These are phyloP conservation scores for Microctonus hyperodae DNA, from an alignment of 2,888 invertebrate species.

Conservation along the genomic window DNA sequence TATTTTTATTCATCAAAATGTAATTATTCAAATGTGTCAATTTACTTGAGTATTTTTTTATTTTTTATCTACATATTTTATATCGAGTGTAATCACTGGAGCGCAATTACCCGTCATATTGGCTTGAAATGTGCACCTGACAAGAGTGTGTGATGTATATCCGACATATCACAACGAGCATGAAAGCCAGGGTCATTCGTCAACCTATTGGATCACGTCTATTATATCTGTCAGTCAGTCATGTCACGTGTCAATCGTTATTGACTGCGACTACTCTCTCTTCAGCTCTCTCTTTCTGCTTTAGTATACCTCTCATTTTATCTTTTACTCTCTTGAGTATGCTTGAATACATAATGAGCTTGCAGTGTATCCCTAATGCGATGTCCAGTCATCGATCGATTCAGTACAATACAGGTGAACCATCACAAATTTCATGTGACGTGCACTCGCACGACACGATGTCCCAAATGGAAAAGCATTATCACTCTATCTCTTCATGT, in stretches of 20 bases:
- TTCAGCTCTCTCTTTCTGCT: neutral
- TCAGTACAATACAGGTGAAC: slow-evolving; percentile 19
- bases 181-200: slow-evolving; percentile 54
- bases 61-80: too few species aligned
- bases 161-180: slow-evolving; percentile 41
- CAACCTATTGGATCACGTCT: slow-evolving; percentile 55
- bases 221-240: slow-evolving; percentile 48
- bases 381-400: slow-evolving; percentile 39
- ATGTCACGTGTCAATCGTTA: slow-evolving; percentile 53
- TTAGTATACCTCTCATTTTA: neutral
- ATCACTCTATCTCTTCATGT: neutral
- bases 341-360: slow-evolving; percentile 49
- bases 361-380: slow-evolving; percentile 39
- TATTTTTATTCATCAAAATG: too few species aligned
- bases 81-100: neutral
- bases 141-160: slow-evolving; percentile 47
- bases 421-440: slow-evolving; percentile 25
- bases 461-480: slow-evolving; percentile 6
- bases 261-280: slow-evolving; percentile 47
- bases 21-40: neutral
- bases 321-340: slow-evolving; percentile 27
- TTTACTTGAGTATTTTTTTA: neutral
- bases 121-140: slow-evolving; percentile 42
- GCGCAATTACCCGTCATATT: slow-evolving; percentile 1
- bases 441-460: slow-evolving; percentile 1